A percentile compares a stretch with the other conserved stretches of the same genome.
phyloP scores from a whole-genome alignment of 2,888 invertebrate genomes.

The Tinea semifulvella region DNA sequence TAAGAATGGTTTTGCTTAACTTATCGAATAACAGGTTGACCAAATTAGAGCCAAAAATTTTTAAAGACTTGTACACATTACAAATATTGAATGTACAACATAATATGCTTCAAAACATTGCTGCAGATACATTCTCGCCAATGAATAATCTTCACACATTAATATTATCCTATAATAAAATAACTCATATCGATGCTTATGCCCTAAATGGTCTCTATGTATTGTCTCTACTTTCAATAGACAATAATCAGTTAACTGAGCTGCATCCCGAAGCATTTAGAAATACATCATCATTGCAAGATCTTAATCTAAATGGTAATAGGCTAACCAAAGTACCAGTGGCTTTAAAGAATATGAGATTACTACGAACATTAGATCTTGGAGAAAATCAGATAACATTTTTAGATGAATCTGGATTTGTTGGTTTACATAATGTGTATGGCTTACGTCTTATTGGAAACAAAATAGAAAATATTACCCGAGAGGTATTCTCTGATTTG shows the following conservation, averaged over 20 bases:
- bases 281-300: slow-evolving; percentile 90
- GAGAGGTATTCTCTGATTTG: slow-evolving; percentile 80
- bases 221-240: slow-evolving; percentile 82
- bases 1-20: slow-evolving; percentile 87
- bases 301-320: slow-evolving; percentile 90
- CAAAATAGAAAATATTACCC: slow-evolving; percentile 82
- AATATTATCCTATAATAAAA: slow-evolving; percentile 85
- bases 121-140: slow-evolving; percentile 87
- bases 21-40: slow-evolving; percentile 85
- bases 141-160: slow-evolving; percentile 93
- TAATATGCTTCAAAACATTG: slow-evolving; percentile 84
- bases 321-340: slow-evolving; percentile 80
- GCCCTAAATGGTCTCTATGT: slow-evolving; percentile 90
- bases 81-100: slow-evolving; percentile 87
- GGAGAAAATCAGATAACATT: slow-evolving; percentile 89
- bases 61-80: slow-evolving; percentile 85
- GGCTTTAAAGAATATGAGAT: slow-evolving; percentile 85
- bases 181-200: slow-evolving; percentile 85
- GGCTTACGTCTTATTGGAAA: slow-evolving; percentile 91
- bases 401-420: slow-evolving; percentile 83
- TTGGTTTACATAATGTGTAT: slow-evolving; percentile 85
- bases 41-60: slow-evolving; percentile 83
- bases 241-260: slow-evolving; percentile 84
- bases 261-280: slow-evolving; percentile 89
- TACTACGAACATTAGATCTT: slow-evolving; percentile 87